Evolutionary conservation across 2,797 vertebrate genomes (phyloP), one percentile per base, ranked within the genome.

Genomic region (Allobates femoralis): DNA sequence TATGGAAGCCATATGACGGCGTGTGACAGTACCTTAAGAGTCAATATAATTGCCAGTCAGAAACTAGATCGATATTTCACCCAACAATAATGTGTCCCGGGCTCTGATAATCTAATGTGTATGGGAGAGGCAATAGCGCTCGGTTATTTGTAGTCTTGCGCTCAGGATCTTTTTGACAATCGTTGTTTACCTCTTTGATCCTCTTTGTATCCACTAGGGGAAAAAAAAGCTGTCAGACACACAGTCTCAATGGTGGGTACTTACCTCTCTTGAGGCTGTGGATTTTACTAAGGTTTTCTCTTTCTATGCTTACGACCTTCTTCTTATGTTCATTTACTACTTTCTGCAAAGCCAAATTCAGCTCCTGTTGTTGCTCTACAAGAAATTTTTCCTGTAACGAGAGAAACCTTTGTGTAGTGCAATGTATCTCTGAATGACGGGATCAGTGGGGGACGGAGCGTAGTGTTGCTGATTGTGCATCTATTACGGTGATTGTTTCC

Each of bases 321-420:
- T 92, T 92, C 85, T 94, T 94, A 89, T 95, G 93, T 79, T 95
- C 94, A 90, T 92, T 93, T n/a, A 94, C 90, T 0, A 92, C 87
- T 55, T 89, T 94, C 90, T 95, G 94, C 73, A 95, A 84, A 7
- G 91, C 86, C 50, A 92, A 67, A 1, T 95, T 93, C 76, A 95
- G 90, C 67, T 93, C 92, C 91, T 94, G 93, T 87, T 94, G 94
- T 83, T 90, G 91, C 89, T 93, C 93, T 37, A 93, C 76, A 79
- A 94, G 93, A 8, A 77, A 88, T 89, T 93, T 92, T 87, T 95
- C 93, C 93, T 94, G 50, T 0, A 41, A 0, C 0, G 55, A 78
- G n/a, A 83, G 6, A 6, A 60, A 46, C 21, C 32, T 21, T 32
- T 78, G 53, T 23, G 51, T 58, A 34, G 18, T 18, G 7, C 26